Conservation (phyloP, 1,140 invertebrate species). For the Cataglyphis hispanica region DNA sequence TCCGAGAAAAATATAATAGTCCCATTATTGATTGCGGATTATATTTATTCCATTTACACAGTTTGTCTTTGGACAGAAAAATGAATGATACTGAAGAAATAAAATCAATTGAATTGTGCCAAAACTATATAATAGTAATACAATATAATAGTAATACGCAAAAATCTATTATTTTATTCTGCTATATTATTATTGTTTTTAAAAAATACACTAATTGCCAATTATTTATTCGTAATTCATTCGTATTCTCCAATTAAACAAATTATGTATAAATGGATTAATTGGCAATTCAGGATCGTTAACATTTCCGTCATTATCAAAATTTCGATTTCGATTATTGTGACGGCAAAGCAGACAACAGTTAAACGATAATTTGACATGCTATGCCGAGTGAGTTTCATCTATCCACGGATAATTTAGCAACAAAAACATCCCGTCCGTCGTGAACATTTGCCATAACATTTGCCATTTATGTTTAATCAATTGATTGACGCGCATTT, state of each 20-base stretch:
- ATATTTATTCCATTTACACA: conserved; percentile 5
- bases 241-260: neutral
- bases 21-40: conserved; percentile 31
- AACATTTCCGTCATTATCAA: conserved; percentile 43
- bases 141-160: neutral
- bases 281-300: conserved; percentile 20
- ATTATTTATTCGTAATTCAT: neutral
- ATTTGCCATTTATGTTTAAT: conserved; percentile 13
- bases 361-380: conserved; percentile 41
- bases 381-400: neutral
- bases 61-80: neutral
- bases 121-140: too few species aligned
- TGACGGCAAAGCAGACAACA: neutral
- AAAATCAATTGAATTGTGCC: neutral
- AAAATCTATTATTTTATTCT: neutral
- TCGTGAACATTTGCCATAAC: conserved; percentile 27
- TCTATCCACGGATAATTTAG: conserved; percentile 25
- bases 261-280: neutral
- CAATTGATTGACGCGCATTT: conserved; percentile 6
- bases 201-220: neutral
- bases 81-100: neutral
- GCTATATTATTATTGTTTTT: neutral
- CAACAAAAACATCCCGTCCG: conserved; percentile 18
- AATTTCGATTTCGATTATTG: conserved; percentile 46
- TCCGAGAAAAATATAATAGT: conserved; percentile 24